Conservation (phyloP, 2,888 invertebrate genomes). For the Caenorhabditis angaria region DNA sequence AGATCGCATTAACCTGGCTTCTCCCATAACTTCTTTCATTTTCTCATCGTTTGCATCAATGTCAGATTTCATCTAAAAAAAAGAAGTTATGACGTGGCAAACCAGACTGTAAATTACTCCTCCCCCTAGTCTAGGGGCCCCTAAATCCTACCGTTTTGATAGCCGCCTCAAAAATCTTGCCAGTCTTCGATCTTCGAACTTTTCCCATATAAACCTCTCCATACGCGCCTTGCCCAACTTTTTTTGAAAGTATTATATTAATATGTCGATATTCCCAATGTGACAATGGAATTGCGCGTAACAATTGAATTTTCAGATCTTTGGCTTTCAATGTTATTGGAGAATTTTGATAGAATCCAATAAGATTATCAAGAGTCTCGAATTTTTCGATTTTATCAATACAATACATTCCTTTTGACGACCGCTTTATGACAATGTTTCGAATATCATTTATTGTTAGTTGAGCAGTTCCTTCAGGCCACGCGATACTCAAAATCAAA, state of each 20-base stretch:
- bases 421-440: slow-evolving; percentile 25
- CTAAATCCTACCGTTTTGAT: slow-evolving; percentile 33
- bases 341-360: slow-evolving; percentile 10
- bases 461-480: slow-evolving; percentile 8
- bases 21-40: slow-evolving; percentile 45
- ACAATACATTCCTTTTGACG: neutral
- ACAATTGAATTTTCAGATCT: slow-evolving; percentile 11
- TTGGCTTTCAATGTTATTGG: slow-evolving; percentile 10
- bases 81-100: neutral
- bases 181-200: slow-evolving; percentile 18
- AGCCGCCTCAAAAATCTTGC: slow-evolving; percentile 29
- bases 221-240: slow-evolving; percentile 41
- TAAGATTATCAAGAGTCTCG: slow-evolving; percentile 12
- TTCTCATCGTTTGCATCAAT: slow-evolving; percentile 30
- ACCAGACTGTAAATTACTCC: no score
- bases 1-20: slow-evolving; percentile 44
- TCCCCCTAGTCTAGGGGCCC: no score
- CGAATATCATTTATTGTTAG: slow-evolving; percentile 15
- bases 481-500: slow-evolving; percentile 27
- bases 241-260: slow-evolving; percentile 21
- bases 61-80: slow-evolving; percentile 34
- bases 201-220: slow-evolving; percentile 44
- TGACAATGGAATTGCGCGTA: slow-evolving; percentile 12
- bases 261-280: slow-evolving; percentile 37
- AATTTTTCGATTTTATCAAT: slow-evolving; percentile 14